Percentiles rank a stretch among this genome's conserved stretches.
Evolutionary conservation across 2,888 invertebrate species (phyloP).

Genomic region (Panopea generosa): DNA sequence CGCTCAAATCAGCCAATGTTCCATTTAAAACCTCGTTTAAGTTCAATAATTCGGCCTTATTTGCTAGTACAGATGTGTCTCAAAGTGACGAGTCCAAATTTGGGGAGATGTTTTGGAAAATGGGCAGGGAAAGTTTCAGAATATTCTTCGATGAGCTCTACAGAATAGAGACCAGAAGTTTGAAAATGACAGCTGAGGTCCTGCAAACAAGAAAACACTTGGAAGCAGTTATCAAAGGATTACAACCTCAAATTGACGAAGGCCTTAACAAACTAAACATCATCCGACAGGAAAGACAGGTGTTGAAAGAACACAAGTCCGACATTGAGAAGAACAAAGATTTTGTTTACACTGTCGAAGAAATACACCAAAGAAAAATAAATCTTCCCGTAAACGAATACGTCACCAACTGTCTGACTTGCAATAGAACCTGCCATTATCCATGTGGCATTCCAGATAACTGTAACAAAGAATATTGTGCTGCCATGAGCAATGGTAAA

Average conservation of each 20-base stretch:
- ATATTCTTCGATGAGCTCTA: slow-evolving; percentile 50
- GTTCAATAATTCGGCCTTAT: slow-evolving; percentile 66
- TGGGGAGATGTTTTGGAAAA: slow-evolving; percentile 60
- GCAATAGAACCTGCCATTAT: slow-evolving; percentile 51
- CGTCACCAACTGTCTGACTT: slow-evolving; percentile 55
- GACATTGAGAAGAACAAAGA: slow-evolving; percentile 46
- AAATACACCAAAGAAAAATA: slow-evolving; percentile 31
- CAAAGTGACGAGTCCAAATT: slow-evolving; percentile 25
- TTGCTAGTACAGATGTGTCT: slow-evolving; percentile 44
- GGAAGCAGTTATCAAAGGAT: slow-evolving; percentile 47
- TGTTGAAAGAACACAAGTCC: slow-evolving; percentile 35
- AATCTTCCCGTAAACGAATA: slow-evolving; percentile 39
- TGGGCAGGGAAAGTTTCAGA: slow-evolving; percentile 58
- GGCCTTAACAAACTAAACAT: slow-evolving; percentile 36
- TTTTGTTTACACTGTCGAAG: slow-evolving; percentile 44
- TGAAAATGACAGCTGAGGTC: slow-evolving; percentile 60
- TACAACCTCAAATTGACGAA: slow-evolving; percentile 36
- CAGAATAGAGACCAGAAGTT: slow-evolving; percentile 51
- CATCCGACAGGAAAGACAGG: slow-evolving; percentile 31
- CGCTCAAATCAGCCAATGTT: slow-evolving; percentile 49
- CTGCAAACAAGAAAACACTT: slow-evolving; percentile 52
- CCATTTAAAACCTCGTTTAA: slow-evolving; percentile 45
- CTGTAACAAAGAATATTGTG: slow-evolving; percentile 59
- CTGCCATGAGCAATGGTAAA: slow-evolving; percentile 36
- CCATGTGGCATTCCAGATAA: slow-evolving; percentile 57